Conservation (phyloP, 2,888 invertebrate species). For the Phyllotreta striolata region DNA sequence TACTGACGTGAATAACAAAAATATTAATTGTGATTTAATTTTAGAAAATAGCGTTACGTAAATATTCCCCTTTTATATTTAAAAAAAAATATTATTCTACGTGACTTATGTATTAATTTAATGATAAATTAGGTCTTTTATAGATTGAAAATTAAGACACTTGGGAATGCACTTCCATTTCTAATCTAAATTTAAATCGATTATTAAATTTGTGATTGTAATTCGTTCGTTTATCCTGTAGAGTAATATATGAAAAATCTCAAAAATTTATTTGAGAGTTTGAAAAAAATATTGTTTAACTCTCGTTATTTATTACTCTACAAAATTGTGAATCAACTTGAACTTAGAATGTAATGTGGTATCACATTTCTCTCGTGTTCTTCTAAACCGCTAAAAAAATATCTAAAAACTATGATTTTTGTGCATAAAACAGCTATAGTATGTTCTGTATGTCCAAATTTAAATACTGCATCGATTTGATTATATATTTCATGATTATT, state of each 20-base stretch:
- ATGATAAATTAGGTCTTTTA: not conserved
- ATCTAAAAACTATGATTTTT: slow-evolving; percentile 31
- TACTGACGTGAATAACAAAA: not conserved
- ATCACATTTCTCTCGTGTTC: slow-evolving; percentile 18
- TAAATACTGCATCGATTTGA: no score
- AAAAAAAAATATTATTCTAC: slow-evolving; percentile 3
- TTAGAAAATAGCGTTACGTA: slow-evolving; percentile 23
- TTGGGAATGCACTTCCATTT: slow-evolving; percentile 33
- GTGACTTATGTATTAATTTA: not conserved
- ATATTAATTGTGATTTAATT: not conserved
- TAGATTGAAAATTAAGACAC: slow-evolving; percentile 35
- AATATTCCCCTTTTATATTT: slow-evolving; percentile 29
- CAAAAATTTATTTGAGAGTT: no score
- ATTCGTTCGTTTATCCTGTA: no score
- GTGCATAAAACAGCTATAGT: slow-evolving; percentile 37
- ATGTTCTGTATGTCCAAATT: not conserved
- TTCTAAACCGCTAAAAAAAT: slow-evolving; percentile 22
- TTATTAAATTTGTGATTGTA: not conserved
- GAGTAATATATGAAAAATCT: no score
- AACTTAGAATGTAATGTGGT: not conserved
- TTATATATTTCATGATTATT: no score
- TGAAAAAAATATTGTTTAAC: no score
- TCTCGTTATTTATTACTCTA: no score
- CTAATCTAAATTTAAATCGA: no score
- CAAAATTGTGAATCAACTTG: no score